Percentiles rank a stretch among this genome's conserved stretches.
These are phyloP conservation scores for Fabriciana adippe DNA, from an alignment of 2,888 invertebrate genomes.

Conservation along the genomic window DNA sequence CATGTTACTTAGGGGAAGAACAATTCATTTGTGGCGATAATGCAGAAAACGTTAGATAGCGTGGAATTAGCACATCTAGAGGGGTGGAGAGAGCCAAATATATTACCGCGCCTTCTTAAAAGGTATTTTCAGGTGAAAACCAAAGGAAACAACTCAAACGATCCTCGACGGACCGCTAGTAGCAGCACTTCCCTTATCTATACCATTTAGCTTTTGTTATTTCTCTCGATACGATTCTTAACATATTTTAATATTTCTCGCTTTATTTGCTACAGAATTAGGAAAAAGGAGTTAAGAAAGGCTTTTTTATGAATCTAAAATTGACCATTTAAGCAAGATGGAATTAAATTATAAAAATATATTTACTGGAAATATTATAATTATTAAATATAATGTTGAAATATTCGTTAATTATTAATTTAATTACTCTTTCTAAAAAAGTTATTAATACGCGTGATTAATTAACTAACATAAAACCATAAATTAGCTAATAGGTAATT, in stretches of 20 bases:
- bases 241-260: slow-evolving; percentile 66
- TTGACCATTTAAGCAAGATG: background rate
- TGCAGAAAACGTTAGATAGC: slow-evolving; percentile 69
- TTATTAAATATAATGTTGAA: no score
- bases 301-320: no score
- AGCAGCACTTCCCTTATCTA: slow-evolving; percentile 62
- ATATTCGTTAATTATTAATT: no score
- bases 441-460: no score
- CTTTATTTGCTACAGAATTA: slow-evolving; percentile 45
- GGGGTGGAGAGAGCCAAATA: slow-evolving; percentile 74
- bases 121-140: slow-evolving; percentile 62
- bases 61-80: slow-evolving; percentile 69
- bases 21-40: slow-evolving; percentile 69
- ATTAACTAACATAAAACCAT: no score
- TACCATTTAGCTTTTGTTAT: slow-evolving; percentile 63
- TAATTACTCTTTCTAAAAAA: no score
- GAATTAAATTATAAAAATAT: background rate
- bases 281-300: background rate
- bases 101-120: slow-evolving; percentile 65
- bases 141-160: slow-evolving; percentile 55
- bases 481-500: no score
- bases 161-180: slow-evolving; percentile 52
- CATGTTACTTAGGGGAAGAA: slow-evolving; percentile 34
- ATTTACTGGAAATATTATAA: no score
- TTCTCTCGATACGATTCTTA: slow-evolving; percentile 51